Percentiles rank a stretch among this genome's conserved stretches.
phyloP scores from a whole-genome alignment of 2,888 invertebrate genomes.

The Alsophila aescularia region DNA sequence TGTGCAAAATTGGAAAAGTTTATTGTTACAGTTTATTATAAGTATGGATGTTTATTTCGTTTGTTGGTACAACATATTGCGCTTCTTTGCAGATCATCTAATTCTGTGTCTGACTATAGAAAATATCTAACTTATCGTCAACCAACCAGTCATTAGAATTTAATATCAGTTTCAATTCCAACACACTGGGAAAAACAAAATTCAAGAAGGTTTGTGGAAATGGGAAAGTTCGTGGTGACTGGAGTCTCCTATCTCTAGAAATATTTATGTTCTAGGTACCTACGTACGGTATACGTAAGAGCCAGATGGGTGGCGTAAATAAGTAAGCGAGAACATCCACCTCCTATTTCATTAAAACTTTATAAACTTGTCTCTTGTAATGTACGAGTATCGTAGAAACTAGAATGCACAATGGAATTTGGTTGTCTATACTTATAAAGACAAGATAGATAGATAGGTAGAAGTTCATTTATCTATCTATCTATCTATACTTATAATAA shows the following conservation, averaged over 20 bases:
- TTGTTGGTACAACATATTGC: too few species aligned
- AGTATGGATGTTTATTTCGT: too few species aligned
- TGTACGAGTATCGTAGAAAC: constrained; percentile 21
- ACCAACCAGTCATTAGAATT: not conserved
- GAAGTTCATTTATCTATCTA: too few species aligned
- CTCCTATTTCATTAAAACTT: constrained; percentile 32
- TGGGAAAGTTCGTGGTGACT: constrained; percentile 26
- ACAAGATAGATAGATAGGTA: too few species aligned
- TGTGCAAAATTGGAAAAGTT: too few species aligned
- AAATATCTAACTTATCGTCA: too few species aligned
- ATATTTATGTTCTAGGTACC: constrained; percentile 31
- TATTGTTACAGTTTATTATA: too few species aligned
- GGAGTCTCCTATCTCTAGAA: constrained; percentile 21
- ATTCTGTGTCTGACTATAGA: too few species aligned
- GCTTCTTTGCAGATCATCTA: too few species aligned
- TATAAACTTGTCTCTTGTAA: constrained; percentile 25
- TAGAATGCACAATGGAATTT: constrained; percentile 16
- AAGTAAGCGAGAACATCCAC: constrained; percentile 28
- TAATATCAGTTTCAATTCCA: not conserved
- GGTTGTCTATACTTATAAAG: not conserved
- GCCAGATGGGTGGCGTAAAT: constrained; percentile 26
- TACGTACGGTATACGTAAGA: constrained; percentile 10
- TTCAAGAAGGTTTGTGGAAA: constrained; percentile 28
- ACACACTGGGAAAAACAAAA: constrained; percentile 5
- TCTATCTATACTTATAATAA: too few species aligned